phyloP scores from a whole-genome alignment of 2,888 invertebrate species.

The Myopa tessellatipennis region DNA sequence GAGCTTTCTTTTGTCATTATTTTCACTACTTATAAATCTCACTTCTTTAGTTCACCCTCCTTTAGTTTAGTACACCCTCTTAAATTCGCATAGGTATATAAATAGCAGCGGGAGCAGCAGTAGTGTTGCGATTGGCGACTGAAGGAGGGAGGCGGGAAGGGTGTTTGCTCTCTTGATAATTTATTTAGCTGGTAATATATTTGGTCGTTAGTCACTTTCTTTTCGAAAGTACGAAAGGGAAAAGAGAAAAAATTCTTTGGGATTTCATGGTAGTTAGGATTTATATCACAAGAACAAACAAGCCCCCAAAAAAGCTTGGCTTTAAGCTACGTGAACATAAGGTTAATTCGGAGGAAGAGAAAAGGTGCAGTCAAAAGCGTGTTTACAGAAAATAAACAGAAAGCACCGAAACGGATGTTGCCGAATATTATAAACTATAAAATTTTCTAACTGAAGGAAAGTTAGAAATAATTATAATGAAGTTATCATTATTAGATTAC shows the following conservation, averaged over 20 bases:
- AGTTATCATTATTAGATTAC: too few relatives aligned
- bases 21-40: constrained; percentile 35
- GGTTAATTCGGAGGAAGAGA: constrained; percentile 17
- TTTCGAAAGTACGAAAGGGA: constrained; percentile 4
- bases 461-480: too few relatives aligned
- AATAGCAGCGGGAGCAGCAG: background rate
- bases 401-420: too few relatives aligned
- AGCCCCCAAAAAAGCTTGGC: background rate
- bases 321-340: constrained; percentile 2
- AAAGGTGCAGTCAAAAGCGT: background rate
- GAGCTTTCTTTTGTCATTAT: constrained; percentile 35
- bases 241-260: background rate
- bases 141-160: background rate
- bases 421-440: too few relatives aligned
- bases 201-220: constrained; percentile 36
- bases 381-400: too few relatives aligned
- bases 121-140: too few relatives aligned
- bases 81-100: background rate
- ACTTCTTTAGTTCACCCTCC: background rate
- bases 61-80: too few relatives aligned
- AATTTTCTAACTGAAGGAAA: too few relatives aligned
- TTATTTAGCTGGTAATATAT: constrained; percentile 33
- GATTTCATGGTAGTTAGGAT: constrained; percentile 15
- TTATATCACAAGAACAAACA: background rate
- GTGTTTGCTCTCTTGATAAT: constrained; percentile 25